Percentiles rank a stretch among this genome's conserved stretches.
These are phyloP conservation scores for Sminthurides bifidus DNA, from an alignment of 1,140 invertebrate species.

Conservation along the genomic window DNA sequence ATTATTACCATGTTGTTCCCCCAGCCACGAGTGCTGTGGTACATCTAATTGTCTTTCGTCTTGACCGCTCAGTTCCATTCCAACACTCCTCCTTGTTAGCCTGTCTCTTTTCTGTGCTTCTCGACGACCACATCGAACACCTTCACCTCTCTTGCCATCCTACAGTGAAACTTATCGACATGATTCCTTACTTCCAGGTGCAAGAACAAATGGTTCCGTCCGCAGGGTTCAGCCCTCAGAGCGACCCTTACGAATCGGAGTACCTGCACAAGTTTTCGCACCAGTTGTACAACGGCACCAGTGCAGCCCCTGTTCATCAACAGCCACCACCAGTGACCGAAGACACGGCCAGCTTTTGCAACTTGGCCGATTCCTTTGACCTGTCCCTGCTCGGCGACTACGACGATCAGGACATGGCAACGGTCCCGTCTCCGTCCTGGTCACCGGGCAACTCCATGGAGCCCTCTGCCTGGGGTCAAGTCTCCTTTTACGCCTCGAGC, in stretches of 20 bases:
- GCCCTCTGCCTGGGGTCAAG: slow-evolving; percentile 19
- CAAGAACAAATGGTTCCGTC: slow-evolving; percentile 56
- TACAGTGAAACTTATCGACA: neutral
- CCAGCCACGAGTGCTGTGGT: too few relatives aligned
- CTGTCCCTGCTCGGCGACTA: slow-evolving; percentile 49
- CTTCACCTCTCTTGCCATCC: too few relatives aligned
- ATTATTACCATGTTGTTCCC: too few relatives aligned
- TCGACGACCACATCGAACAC: too few relatives aligned
- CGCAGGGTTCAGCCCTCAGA: slow-evolving; percentile 53
- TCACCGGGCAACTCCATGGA: slow-evolving; percentile 10
- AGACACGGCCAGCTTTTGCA: slow-evolving; percentile 4
- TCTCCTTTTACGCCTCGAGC: slow-evolving; percentile 39
- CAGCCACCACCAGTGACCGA: slow-evolving; percentile 39
- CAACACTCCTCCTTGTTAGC: too few relatives aligned
- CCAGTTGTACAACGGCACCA: slow-evolving; percentile 43
- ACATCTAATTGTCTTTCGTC: too few relatives aligned
- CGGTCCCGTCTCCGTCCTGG: slow-evolving; percentile 25
- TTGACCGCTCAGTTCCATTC: too few relatives aligned
- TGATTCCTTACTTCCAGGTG: slow-evolving; percentile 22
- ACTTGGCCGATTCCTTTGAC: slow-evolving; percentile 52
- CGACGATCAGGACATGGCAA: slow-evolving; percentile 28
- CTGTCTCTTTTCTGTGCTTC: too few relatives aligned
- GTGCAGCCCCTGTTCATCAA: neutral
- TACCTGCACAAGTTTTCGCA: slow-evolving; percentile 8
- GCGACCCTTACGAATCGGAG: slow-evolving; percentile 30